Base-by-base conservation (phyloP, 2,888 invertebrate genomes). In the Coelopa pilipes region DNA sequence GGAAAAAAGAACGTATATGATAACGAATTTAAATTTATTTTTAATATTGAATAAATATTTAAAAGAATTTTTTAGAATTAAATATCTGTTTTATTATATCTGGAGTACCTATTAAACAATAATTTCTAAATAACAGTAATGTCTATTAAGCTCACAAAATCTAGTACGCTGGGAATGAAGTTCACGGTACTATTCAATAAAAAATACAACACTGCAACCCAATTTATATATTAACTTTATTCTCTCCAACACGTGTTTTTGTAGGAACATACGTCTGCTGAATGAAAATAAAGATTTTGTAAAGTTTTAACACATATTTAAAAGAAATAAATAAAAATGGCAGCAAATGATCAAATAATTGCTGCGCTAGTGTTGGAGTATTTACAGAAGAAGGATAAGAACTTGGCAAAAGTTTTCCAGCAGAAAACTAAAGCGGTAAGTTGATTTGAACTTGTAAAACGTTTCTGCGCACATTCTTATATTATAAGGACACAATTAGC, bases 341-440 rank as follows among this genome's bases (percentile, higher is more conserved):
- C 90, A 79, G 85, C 84, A 62, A 85, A 87, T 65, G 88, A 89
- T 74, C 81, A 85, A 78, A 81, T 89, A 47, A 81, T 89, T 70
- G 87, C 87, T 80, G 90, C 93, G 7, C 84, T 94, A 73, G 89
- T 94, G 74, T 90, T 91, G 78, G 92, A 94, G 78, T 92, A 90
- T 89, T 86, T 95, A 74, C 84, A 88, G 74, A 90, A 89, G 78
- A 89, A 90, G 78, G 65, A 93, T 82, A 91, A 91, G 84, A 88
- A 90, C 9, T 82, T 94, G 47, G 94, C 94, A 0, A 89, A 90
- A 81, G 89, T 92, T 68, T 93, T 92, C 83, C 90, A 92, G 81
- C 90, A 91, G 81, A 93, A 92, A 88, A 90, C 91, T 1, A 93
- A 94, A 85, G 91, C 93, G 88, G 94, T 94, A 90, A 92, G 93